Conservation (phyloP, 2,113 vertebrate species). For the human region GRCh38 chr3:181992501-181993000, state of each 20-base stretch:
- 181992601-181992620: background rate
- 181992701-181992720: background rate
- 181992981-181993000: background rate
- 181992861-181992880: background rate
- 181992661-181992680: background rate
- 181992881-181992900: background rate
- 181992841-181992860: background rate
- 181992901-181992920: background rate
- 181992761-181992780: background rate
- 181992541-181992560: background rate
- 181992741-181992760: background rate
- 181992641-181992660: background rate
- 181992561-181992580: background rate
- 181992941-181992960: background rate
- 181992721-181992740: conserved; percentile 1
- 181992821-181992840: background rate
- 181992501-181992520: background rate
- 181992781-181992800: background rate
- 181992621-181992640: background rate
- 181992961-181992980: background rate
- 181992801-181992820: background rate
- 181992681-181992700: background rate
- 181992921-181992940: background rate
- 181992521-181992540: background rate
- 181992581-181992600: background rate